Evolutionary conservation across 2,113 vertebrate genomes (phyloP), one percentile per base, ranked within the genome.

Genomic region (Hassar affinis): DNA sequence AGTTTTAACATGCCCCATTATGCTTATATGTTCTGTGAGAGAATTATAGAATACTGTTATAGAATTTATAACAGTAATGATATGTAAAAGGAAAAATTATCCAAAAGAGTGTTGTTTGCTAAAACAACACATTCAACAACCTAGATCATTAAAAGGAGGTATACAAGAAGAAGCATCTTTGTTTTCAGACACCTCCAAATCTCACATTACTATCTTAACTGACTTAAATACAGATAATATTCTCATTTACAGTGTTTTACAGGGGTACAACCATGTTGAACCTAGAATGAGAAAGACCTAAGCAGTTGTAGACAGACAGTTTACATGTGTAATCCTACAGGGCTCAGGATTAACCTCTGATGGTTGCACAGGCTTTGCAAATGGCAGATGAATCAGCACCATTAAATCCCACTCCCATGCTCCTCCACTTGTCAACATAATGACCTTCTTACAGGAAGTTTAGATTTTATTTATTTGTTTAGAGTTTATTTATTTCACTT

Each of bases 51-150:
- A 74, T 68, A 51, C 42, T 17, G 79, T 85, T 75, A 82, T 87
- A n/a, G n/a, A n/a, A n/a, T n/a, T n/a, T n/a, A n/a, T 87, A 87
- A 80, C 86, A 78, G 82, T 86, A 89, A 89, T 72, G 79, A 85
- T 62, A 42, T 76, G 75, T 52, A 62, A 86, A 77, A 77, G 84
- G 84, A 33, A 77, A 66, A 79, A 76, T 79, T 35, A 77, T 87
- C 64, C 51, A 62, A 81, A 56, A 74, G 38, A 80, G 81, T 35
- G 82, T 79, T 83, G n/a, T n/a, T n/a, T n/a, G n/a, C n/a, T n/a
- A n/a, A 75, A 83, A 82, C 61, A 78, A 64, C 69, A 80, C 35
- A 25, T 74, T 76, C 69, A 22, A 66, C 15, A 38, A 64, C 59
- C 47, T 80, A 68, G 59, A 83, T 74, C 61, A 80, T 69, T 77